Percentiles rank a stretch among this genome's conserved stretches.
Evolutionary conservation across 2,797 vertebrate genomes (phyloP).

Genomic region (Pangasius mekongensis): DNA sequence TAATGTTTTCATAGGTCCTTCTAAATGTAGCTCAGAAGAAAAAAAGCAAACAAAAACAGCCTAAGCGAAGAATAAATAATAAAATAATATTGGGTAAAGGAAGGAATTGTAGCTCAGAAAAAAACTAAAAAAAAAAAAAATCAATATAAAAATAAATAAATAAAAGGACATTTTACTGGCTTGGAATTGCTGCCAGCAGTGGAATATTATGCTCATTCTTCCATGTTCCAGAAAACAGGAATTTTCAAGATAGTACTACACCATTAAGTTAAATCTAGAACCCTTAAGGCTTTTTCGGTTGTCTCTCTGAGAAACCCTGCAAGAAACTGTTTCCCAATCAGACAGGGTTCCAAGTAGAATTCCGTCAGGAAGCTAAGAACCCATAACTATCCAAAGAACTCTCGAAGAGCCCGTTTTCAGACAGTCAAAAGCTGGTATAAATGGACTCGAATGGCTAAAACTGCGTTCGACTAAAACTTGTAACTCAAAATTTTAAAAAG

Average conservation of each 20-base stretch:
- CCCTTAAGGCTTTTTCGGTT: neutral
- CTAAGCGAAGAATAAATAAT: neutral
- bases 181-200: neutral
- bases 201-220: too few species aligned
- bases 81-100: neutral
- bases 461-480: neutral
- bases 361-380: neutral
- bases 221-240: neutral
- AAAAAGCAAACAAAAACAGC: neutral
- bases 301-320: neutral
- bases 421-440: neutral
- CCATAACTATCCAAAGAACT: neutral
- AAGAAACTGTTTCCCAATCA: neutral
- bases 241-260: neutral
- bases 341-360: neutral
- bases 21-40: neutral
- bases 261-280: neutral
- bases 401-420: neutral
- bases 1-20: neutral
- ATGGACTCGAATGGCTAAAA: neutral
- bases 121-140: neutral
- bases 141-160: too few species aligned
- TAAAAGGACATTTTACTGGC: neutral
- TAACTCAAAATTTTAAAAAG: neutral
- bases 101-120: neutral